These are phyloP conservation scores for Myiopsitta monachus DNA, from an alignment of 2,113 vertebrate species.

Conservation along the genomic window DNA sequence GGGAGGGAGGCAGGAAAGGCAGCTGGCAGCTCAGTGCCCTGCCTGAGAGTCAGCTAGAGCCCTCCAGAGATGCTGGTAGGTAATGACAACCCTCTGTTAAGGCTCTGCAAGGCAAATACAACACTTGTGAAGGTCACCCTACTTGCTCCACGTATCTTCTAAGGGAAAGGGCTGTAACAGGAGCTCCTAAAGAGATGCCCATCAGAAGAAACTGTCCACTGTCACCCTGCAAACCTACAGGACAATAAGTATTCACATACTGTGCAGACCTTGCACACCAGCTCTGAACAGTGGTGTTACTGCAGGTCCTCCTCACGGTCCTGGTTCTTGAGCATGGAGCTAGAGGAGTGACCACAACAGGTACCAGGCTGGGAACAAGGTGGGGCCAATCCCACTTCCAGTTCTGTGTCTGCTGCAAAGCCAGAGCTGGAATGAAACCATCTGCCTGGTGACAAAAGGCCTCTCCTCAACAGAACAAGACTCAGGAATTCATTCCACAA, in stretches of 20 bases:
- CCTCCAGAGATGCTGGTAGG: background rate
- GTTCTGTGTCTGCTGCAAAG: background rate
- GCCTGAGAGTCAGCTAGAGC: background rate
- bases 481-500: background rate
- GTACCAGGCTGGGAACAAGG: background rate
- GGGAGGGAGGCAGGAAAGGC: background rate
- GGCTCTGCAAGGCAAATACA: background rate
- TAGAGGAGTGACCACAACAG: background rate
- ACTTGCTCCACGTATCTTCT: background rate
- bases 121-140: background rate
- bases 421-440: background rate
- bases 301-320: background rate
- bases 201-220: background rate
- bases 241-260: background rate
- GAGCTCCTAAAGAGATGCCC: background rate
- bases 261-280: background rate
- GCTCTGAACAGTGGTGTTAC: background rate
- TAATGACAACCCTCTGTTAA: background rate
- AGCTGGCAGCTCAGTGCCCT: background rate
- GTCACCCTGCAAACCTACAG: background rate
- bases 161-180: background rate
- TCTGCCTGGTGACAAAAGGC: background rate
- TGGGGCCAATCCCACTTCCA: background rate
- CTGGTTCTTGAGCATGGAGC: background rate
- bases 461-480: background rate